Base-by-base conservation (phyloP, 1,140 invertebrate genomes). In the Apis florea region DNA sequence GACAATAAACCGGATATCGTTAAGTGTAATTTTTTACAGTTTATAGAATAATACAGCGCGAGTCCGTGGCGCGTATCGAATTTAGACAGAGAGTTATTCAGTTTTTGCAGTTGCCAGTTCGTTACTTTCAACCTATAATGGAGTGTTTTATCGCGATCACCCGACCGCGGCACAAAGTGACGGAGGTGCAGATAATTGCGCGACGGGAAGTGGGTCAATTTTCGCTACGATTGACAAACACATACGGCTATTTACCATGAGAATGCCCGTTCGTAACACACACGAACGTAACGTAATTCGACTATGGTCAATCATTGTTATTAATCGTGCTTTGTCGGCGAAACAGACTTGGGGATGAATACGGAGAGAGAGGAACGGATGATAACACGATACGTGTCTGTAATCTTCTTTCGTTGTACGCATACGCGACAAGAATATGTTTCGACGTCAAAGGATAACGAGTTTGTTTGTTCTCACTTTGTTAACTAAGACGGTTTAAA, bases 151-250 rank as follows among this genome's bases (percentile, higher is more conserved):
- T 73, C 49, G 51, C 78, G 78, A 73, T 73, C 59, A 49, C 8
- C 59, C 17, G 56, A 72, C 51, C 51, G 31, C 71, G 51, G 59
- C n/a, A 79, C 78, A 79, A 79, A 79, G 69, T 56, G 71, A 73
- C 69, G 78, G 59, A 79, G 69, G 56, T 31, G 53, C 59, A 47
- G 69, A 73, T 73, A 73, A 79, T 64, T 79, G 78, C 58, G 31
- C 69, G n/a, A 40, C 78, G 64, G 78, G 59, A 79, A 79, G 51
- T 73, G 69, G 78, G 78, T 73, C 78, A 79, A 79, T 79, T 79
- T 79, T 73, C 78, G 69, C 69, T 63, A 17, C 78, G 69, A 73
- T 73, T 64, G 69, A 64, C 78, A 79, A 79, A 73, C 78, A 79
- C 69, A 54, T 31, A 26, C 56, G 51, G n/a, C 31, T 49, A 51